A percentile compares a stretch with the other conserved stretches of the same genome.
Evolutionary conservation across 2,113 vertebrate genomes (phyloP).

Genomic region (Aleadryas rufinucha): DNA sequence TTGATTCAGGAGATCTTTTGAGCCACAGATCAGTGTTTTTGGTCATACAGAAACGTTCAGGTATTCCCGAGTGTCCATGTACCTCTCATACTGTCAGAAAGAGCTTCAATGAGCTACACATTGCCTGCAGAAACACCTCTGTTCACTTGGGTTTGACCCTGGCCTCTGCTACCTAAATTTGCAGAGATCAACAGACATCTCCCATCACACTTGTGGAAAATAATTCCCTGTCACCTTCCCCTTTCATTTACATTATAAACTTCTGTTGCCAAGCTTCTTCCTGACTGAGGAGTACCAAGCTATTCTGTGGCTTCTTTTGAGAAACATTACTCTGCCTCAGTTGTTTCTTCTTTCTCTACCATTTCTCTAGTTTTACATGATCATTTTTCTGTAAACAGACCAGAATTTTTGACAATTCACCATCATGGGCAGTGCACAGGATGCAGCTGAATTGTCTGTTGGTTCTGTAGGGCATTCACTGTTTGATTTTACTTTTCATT

Average conservation of each 20-base stretch:
- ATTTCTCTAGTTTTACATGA: background rate
- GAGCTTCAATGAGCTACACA: background rate
- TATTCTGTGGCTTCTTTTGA: background rate
- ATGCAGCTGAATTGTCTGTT: background rate
- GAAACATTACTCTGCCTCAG: background rate
- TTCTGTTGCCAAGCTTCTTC: background rate
- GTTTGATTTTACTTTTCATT: background rate
- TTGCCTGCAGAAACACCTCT: background rate
- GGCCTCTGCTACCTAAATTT: background rate
- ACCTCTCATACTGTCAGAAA: background rate
- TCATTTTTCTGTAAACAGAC: background rate
- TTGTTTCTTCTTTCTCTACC: background rate
- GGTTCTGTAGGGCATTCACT: background rate
- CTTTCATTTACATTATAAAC: background rate
- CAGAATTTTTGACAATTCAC: background rate
- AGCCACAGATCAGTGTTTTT: background rate
- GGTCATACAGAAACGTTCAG: background rate
- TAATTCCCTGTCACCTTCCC: background rate
- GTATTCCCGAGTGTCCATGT: background rate
- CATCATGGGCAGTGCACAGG: background rate
- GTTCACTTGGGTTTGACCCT: background rate
- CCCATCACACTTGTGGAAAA: background rate
- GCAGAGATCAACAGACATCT: background rate
- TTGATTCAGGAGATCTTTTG: background rate
- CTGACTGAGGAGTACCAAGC: background rate